A percentile compares a stretch with the other conserved stretches of the same genome.
phyloP scores from a whole-genome alignment of 2,113 vertebrate species.

The Procavia capensis region DNA sequence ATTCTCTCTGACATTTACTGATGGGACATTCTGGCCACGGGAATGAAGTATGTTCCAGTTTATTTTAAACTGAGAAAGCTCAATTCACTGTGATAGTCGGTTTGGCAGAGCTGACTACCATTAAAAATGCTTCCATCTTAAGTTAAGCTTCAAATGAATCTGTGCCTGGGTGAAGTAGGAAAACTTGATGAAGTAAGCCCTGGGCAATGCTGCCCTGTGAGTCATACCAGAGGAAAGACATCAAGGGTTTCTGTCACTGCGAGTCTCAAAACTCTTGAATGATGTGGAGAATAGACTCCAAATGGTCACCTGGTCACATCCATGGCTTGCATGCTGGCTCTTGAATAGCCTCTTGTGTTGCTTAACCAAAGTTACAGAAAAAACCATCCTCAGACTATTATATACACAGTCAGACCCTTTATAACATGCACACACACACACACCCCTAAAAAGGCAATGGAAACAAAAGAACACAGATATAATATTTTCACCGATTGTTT shows the following conservation, averaged over 20 bases:
- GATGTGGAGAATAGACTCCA: background rate
- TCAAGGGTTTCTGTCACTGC: constrained; percentile 2
- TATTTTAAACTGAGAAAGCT: constrained; percentile 53
- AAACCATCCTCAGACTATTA: background rate
- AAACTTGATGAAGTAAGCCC: constrained; percentile 43
- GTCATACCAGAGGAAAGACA: constrained; percentile 49
- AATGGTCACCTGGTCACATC: background rate
- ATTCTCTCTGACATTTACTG: constrained; percentile 65
- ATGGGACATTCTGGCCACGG: constrained; percentile 11
- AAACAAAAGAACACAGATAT: constrained; percentile 10
- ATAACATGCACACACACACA: background rate
- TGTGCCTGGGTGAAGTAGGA: background rate
- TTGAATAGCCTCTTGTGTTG: background rate
- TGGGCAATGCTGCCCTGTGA: constrained; percentile 7
- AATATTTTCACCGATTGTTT: background rate
- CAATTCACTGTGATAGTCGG: constrained; percentile 43
- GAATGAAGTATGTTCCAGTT: constrained; percentile 51
- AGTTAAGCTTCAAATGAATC: constrained; percentile 54
- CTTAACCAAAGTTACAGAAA: background rate
- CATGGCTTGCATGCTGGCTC: background rate
- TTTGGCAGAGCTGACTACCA: constrained; percentile 33
- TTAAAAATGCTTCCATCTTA: constrained; percentile 55
- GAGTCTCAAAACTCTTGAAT: background rate
- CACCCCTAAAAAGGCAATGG: background rate
- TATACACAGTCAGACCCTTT: background rate